Percentiles rank a stretch among this genome's conserved stretches.
Evolutionary conservation across 2,797 vertebrate species (phyloP).

Genomic region (Botia almorhae): DNA sequence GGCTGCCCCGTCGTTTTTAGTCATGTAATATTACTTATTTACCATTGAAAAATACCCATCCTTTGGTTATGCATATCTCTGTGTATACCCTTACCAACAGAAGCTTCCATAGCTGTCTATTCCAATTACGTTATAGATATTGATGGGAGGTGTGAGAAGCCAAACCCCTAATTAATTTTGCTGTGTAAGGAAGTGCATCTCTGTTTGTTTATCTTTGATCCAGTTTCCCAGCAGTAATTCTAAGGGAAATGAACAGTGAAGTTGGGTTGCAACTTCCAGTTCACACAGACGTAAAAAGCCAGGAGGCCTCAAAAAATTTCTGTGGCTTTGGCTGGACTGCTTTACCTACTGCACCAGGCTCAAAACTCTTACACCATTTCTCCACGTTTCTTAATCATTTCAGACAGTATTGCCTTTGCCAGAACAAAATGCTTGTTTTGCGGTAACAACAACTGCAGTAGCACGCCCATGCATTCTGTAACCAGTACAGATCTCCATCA

Average conservation of each 20-base stretch:
- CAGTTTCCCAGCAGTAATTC: slow-evolving; percentile 54
- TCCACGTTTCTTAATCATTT: too few species aligned
- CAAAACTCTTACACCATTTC: too few species aligned
- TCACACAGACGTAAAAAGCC: too few species aligned
- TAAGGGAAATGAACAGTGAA: too few species aligned
- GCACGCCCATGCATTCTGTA: neutral
- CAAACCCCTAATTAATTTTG: slow-evolving; percentile 60
- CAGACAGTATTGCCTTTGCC: too few species aligned
- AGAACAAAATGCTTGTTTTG: too few species aligned
- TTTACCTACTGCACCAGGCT: too few species aligned
- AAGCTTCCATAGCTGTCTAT: slow-evolving; percentile 42
- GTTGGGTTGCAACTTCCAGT: too few species aligned
- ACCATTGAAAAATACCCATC: neutral
- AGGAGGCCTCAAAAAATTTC: too few species aligned
- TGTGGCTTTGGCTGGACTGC: too few species aligned
- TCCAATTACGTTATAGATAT: slow-evolving; percentile 62
- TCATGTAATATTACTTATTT: neutral
- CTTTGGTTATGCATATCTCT: slow-evolving; percentile 7
- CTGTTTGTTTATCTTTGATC: slow-evolving; percentile 58
- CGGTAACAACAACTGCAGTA: too few species aligned
- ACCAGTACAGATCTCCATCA: neutral
- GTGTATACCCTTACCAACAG: slow-evolving; percentile 26
- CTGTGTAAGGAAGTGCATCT: slow-evolving; percentile 54
- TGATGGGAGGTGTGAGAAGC: slow-evolving; percentile 55
- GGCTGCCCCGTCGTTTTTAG: slow-evolving; percentile 7